Evolutionary conservation across 2,113 vertebrate species (phyloP), one percentile per base, ranked within the genome.

Genomic region (Craseonycteris thonglongyai): DNA sequence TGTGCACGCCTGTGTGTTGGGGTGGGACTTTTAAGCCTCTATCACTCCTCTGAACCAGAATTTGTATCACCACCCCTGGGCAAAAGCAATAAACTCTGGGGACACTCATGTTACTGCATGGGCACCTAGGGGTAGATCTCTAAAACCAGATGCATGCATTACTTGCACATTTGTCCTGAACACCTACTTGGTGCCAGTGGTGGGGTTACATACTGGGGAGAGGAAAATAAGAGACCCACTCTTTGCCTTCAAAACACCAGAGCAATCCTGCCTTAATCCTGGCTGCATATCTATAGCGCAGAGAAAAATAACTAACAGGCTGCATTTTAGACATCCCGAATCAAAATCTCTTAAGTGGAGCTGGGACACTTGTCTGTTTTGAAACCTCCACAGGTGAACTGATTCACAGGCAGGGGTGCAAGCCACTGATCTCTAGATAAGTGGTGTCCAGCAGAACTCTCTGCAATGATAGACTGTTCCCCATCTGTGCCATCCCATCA

Each of bases 321-420:
- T 72, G 56, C 2, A 30, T 19, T 58, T 82, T 38, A 12, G 21
- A 56, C 0, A n/a, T 83, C n/a, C 10, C 38, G 71, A 82, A 74
- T 76, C 82, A 58, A 74, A 89, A 58, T 58, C 51, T 89, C 87
- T 65, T 79, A 85, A 83, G 59, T n/a, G 35, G 30, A 93, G 66
- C 51, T 42, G 45, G 33, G 87, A 54, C 19, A 26, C 24, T 9
- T 66, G 33, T 24, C 35, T 88, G 66, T 89, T 92, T 74, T 56
- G 49, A 58, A 87, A 22, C 42, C 22, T 54, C 76, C 24, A 21
- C 26, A 19, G 38, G 69, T 79, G 56, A 79, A 87, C 9, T n/a
- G 59, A 81, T 40, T 87, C 51, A 68, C 7, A 54, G 30, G 33
- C 66, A 81, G 72, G 30, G 40, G 2, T 86, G 38, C 66, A 28